Evolutionary conservation across 2,113 vertebrate genomes (phyloP).

Genomic region (Odobenus rosmarus): DNA sequence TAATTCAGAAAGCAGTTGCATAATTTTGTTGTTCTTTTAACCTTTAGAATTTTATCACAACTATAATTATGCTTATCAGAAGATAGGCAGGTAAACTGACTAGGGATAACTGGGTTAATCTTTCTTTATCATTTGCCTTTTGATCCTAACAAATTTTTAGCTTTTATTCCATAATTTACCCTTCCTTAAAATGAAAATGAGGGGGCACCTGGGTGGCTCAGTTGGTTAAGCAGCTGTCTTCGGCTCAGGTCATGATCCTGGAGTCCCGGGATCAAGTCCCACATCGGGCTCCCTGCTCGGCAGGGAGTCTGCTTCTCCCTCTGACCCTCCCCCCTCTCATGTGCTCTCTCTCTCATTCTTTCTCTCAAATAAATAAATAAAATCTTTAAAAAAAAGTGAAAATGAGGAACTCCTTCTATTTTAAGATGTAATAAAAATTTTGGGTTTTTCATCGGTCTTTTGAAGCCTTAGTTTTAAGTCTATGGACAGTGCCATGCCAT

Average conservation of each 20-base stretch:
- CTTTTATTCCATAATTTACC: background rate
- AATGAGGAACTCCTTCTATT: background rate
- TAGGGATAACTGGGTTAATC: background rate
- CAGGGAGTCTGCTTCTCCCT: no score
- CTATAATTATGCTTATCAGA: background rate
- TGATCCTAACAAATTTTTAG: background rate
- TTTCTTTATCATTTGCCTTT: background rate
- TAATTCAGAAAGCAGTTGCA: background rate
- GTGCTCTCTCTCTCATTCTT: no score
- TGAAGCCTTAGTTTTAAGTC: background rate
- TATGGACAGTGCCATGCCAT: background rate
- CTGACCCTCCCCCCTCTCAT: no score
- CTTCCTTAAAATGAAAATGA: slow-evolving; percentile 2
- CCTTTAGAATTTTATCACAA: slow-evolving; percentile 15
- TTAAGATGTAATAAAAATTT: background rate
- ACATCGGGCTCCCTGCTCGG: no score
- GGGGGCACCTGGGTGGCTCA: no score
- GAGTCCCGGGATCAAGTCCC: no score
- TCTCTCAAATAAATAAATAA: no score
- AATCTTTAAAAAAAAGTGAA: background rate
- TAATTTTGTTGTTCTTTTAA: slow-evolving; percentile 1
- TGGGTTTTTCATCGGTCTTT: background rate
- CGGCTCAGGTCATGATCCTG: no score
- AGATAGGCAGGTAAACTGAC: background rate
- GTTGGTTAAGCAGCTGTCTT: no score